Evolutionary conservation across 2,888 invertebrate genomes (phyloP).

Genomic region (Prosopocoilus inquinatus): DNA sequence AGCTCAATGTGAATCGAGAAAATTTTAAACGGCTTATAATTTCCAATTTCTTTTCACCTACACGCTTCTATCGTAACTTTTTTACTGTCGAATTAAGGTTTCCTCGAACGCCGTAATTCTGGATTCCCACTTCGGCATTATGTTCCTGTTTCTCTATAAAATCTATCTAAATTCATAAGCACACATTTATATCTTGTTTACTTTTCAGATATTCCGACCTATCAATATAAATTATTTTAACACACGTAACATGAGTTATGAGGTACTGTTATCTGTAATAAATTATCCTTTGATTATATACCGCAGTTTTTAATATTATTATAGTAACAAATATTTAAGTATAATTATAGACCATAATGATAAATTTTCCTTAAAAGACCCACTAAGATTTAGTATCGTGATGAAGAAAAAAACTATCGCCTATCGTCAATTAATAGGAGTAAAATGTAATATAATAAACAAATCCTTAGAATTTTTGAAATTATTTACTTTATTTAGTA

Average conservation of each 20-base stretch:
- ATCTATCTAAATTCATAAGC: conserved; percentile 50
- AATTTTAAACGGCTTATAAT: conserved; percentile 34
- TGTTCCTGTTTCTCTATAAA: conserved; percentile 25
- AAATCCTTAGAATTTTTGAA: too few species aligned
- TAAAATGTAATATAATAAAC: too few species aligned
- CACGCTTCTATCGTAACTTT: conserved; percentile 47
- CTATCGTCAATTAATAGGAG: too few species aligned
- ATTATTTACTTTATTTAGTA: too few species aligned
- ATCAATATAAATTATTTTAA: not conserved
- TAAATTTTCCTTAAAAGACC: not conserved
- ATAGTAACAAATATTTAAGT: not conserved
- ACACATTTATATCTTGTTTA: conserved; percentile 34
- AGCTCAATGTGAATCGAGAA: conserved; percentile 17
- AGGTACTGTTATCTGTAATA: not conserved
- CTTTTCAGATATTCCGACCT: conserved; percentile 1
- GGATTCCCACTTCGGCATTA: not conserved
- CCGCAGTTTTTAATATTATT: not conserved
- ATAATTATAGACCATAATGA: not conserved
- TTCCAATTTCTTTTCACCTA: conserved; percentile 50
- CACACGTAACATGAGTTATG: not conserved
- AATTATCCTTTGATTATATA: not conserved
- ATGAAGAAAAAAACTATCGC: too few species aligned
- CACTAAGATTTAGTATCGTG: too few species aligned
- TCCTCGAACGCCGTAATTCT: conserved; percentile 35
- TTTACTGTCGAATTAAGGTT: conserved; percentile 47